Percentiles rank a stretch among this genome's conserved stretches.
Evolutionary conservation across 2,113 vertebrate genomes (phyloP).

Genomic region (Cromileptes altivelis): DNA sequence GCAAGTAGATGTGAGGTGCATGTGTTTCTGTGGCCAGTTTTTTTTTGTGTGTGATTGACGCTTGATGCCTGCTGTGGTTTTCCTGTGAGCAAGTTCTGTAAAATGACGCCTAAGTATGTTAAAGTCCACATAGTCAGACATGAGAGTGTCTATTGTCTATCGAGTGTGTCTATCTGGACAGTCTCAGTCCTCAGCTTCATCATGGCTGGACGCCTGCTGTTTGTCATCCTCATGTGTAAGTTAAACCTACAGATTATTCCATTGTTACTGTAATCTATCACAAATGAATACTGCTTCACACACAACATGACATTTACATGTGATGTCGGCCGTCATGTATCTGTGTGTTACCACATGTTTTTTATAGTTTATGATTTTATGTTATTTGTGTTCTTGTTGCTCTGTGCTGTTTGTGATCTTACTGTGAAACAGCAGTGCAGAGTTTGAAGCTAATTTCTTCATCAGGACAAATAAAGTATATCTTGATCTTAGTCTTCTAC

Average conservation of each 20-base stretch:
- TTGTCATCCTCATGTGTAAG: slow-evolving; percentile 41
- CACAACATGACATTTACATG: not conserved
- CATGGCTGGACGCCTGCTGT: slow-evolving; percentile 5
- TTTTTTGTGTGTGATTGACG: not conserved
- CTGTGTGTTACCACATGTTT: not conserved
- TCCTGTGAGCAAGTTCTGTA: not conserved
- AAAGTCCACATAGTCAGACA: not conserved
- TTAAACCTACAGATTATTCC: not conserved
- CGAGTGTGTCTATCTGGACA: not conserved
- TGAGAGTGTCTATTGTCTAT: too few species aligned
- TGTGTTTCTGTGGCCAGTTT: not conserved
- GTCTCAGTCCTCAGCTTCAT: slow-evolving; percentile 2
- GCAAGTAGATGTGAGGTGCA: not conserved
- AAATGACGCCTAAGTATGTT: not conserved
- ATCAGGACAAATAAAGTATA: too few species aligned
- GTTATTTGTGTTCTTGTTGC: not conserved
- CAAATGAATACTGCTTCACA: not conserved
- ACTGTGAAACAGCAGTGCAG: not conserved
- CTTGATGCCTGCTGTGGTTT: not conserved
- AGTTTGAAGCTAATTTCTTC: not conserved
- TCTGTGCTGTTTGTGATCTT: not conserved
- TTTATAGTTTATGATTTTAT: not conserved
- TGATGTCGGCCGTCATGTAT: not conserved
- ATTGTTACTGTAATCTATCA: not conserved
- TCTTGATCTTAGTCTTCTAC: not conserved